These are phyloP conservation scores for Sternotherus odoratus DNA, from an alignment of 2,797 vertebrate species.

Conservation along the genomic window DNA sequence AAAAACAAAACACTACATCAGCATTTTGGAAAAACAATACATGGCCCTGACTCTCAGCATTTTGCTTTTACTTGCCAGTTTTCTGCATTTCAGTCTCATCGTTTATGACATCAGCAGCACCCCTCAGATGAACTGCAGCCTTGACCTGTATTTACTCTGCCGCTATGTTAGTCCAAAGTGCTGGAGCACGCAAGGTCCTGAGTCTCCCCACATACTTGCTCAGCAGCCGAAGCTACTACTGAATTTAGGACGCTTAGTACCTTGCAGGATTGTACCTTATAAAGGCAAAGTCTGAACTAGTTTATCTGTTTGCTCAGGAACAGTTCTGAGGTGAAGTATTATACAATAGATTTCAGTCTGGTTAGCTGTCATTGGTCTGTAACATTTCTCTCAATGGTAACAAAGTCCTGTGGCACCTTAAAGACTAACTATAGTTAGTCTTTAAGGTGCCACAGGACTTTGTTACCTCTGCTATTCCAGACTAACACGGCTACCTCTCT, in stretches of 20 bases:
- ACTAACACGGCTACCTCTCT: too few relatives aligned
- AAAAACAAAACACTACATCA: neutral
- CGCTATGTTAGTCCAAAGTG: neutral
- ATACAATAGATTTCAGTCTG: slow-evolving; percentile 4
- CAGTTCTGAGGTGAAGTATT: neutral
- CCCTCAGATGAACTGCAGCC: slow-evolving; percentile 53
- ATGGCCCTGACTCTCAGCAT: neutral
- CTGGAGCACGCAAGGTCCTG: neutral
- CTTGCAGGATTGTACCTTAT: slow-evolving; percentile 24
- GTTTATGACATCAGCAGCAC: neutral
- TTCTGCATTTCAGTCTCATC: neutral
- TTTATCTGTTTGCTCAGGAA: slow-evolving; percentile 12
- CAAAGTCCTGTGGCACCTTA: too few relatives aligned
- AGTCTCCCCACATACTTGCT: neutral
- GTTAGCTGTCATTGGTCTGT: slow-evolving; percentile 6
- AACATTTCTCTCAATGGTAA: neutral
- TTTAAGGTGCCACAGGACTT: too few relatives aligned
- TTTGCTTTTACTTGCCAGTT: neutral
- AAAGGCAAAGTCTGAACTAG: neutral
- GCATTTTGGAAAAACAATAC: neutral
- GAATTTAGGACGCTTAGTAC: neutral
- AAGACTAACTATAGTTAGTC: too few relatives aligned
- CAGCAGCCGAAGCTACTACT: neutral
- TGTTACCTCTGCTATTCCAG: too few relatives aligned
- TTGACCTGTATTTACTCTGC: slow-evolving; percentile 19